These are phyloP conservation scores for Ornithoptera priamus DNA, from an alignment of 2,888 invertebrate species.

Conservation along the genomic window DNA sequence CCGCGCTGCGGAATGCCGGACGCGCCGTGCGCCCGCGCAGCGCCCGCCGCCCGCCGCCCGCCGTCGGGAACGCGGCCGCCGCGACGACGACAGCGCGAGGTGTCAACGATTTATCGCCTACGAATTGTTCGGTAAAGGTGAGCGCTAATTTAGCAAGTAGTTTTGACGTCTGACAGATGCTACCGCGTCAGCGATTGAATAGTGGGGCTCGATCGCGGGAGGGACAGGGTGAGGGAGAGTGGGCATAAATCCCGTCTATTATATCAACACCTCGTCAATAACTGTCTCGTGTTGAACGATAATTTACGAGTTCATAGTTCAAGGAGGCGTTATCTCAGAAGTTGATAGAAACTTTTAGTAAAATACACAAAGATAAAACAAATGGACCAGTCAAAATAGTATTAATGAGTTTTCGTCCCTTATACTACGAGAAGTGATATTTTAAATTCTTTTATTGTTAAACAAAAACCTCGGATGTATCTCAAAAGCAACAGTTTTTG, in stretches of 20 bases:
- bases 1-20: constrained; percentile 23
- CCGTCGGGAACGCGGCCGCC: constrained; percentile 30
- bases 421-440: no score
- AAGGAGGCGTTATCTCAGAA: no score
- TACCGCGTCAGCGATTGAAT: constrained; percentile 11
- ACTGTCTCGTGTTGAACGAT: not conserved
- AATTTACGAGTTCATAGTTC: no score
- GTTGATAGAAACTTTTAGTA: no score
- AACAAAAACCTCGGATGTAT: no score
- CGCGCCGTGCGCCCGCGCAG: no score
- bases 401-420: no score
- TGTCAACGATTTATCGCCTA: constrained; percentile 60
- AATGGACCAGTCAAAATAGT: no score
- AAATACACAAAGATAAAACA: no score
- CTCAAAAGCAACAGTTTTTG: no score
- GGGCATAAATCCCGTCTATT: constrained; percentile 2
- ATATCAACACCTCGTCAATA: constrained; percentile 17
- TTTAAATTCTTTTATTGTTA: no score
- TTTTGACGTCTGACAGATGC: constrained; percentile 24
- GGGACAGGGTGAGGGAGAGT: not conserved
- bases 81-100: constrained; percentile 52
- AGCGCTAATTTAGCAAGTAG: constrained; percentile 40
- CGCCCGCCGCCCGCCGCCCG: not conserved
- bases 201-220: constrained; percentile 10
- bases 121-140: constrained; percentile 67